Conservation (phyloP, 1,140 invertebrate species). For the Drosophila orosa region DNA sequence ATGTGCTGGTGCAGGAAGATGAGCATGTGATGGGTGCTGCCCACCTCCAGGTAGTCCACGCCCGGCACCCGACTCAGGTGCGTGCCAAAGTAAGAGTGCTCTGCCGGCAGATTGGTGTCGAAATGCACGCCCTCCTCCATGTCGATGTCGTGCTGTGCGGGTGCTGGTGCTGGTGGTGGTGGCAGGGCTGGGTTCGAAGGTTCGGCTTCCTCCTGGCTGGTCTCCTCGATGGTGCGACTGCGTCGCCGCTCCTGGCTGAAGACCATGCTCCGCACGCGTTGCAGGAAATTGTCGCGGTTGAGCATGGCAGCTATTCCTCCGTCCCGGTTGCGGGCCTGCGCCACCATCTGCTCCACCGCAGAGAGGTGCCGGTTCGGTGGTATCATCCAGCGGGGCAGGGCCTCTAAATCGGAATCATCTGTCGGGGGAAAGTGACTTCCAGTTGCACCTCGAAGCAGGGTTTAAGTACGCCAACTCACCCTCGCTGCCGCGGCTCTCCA, state of each 20-base stretch:
- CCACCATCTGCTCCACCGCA: slow-evolving; percentile 62
- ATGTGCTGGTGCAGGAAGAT: slow-evolving; percentile 87
- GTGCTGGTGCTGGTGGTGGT: slow-evolving; percentile 8
- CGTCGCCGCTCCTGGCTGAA: slow-evolving; percentile 71
- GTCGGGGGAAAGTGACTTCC: background rate
- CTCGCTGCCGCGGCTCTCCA: slow-evolving; percentile 70
- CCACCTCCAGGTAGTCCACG: slow-evolving; percentile 74
- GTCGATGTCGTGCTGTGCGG: slow-evolving; percentile 41
- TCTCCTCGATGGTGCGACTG: slow-evolving; percentile 46
- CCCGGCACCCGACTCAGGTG: slow-evolving; percentile 76
- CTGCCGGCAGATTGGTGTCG: slow-evolving; percentile 78
- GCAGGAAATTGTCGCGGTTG: slow-evolving; percentile 69
- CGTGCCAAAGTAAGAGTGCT: slow-evolving; percentile 80
- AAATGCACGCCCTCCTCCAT: slow-evolving; percentile 70
- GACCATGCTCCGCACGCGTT: slow-evolving; percentile 73
- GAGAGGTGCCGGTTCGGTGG: slow-evolving; percentile 61
- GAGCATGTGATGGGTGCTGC: slow-evolving; percentile 85
- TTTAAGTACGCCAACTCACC: slow-evolving; percentile 19
- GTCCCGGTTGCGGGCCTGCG: slow-evolving; percentile 59
- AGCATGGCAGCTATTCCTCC: slow-evolving; percentile 66
- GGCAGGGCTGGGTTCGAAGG: slow-evolving; percentile 6
- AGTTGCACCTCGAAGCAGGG: background rate
- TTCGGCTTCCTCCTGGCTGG: slow-evolving; percentile 30
- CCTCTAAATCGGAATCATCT: slow-evolving; percentile 66
- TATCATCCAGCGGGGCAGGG: slow-evolving; percentile 66